Evolutionary conservation across 2,888 invertebrate genomes (phyloP).

Genomic region (Drosophila ustulata): DNA sequence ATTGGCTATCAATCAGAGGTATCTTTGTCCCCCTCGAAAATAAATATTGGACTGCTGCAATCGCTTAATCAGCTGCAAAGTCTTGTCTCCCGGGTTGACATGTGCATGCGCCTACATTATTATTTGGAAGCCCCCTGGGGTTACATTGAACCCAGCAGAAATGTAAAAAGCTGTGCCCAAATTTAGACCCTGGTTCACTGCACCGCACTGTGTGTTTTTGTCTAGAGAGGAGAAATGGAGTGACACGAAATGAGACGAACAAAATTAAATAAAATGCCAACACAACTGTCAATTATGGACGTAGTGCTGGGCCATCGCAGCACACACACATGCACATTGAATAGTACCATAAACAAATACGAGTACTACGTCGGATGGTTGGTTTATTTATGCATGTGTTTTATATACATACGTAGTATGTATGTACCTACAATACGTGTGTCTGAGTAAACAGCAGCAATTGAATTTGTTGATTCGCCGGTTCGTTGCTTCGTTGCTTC

Average conservation of each 20-base stretch:
- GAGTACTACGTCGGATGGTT: neutral
- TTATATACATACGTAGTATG: slow-evolving; percentile 6
- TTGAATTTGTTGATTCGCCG: slow-evolving; percentile 68
- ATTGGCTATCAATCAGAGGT: slow-evolving; percentile 32
- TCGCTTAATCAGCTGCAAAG: slow-evolving; percentile 33
- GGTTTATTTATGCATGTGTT: slow-evolving; percentile 9
- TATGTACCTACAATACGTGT: slow-evolving; percentile 6
- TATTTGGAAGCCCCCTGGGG: slow-evolving; percentile 66
- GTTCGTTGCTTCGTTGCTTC: slow-evolving; percentile 49
- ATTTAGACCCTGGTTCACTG: slow-evolving; percentile 72
- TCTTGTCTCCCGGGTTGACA: slow-evolving; percentile 30
- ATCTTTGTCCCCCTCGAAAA: slow-evolving; percentile 1
- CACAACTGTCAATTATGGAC: slow-evolving; percentile 75
- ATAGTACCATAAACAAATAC: slow-evolving; percentile 37
- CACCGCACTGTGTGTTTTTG: slow-evolving; percentile 42
- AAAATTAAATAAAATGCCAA: slow-evolving; percentile 64
- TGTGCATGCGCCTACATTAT: slow-evolving; percentile 54
- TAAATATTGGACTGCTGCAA: slow-evolving; percentile 3
- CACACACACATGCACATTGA: slow-evolving; percentile 15
- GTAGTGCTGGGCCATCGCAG: slow-evolving; percentile 54
- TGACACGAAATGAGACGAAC: slow-evolving; percentile 5
- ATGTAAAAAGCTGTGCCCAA: slow-evolving; percentile 71
- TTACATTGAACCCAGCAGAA: slow-evolving; percentile 67
- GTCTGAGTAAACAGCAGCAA: slow-evolving; percentile 65
- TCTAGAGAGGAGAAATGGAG: slow-evolving; percentile 35